A percentile compares a stretch with the other conserved stretches of the same genome.
These are phyloP conservation scores for Synergus umbraculus DNA, from an alignment of 2,888 invertebrate genomes.

Conservation along the genomic window DNA sequence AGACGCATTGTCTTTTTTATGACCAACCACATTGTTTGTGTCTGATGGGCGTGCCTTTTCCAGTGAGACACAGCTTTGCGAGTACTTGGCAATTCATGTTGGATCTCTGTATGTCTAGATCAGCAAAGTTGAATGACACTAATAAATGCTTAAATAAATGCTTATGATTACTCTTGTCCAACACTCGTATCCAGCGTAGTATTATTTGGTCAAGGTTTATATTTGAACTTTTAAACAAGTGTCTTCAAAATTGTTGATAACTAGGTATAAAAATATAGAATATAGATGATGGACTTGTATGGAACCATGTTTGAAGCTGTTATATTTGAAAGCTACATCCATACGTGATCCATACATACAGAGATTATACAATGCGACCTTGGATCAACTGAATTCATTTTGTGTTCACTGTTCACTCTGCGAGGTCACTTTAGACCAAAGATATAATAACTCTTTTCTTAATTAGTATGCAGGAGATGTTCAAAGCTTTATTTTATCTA, in stretches of 20 bases:
- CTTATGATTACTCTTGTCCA: background rate
- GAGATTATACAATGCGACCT: background rate
- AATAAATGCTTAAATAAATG: background rate
- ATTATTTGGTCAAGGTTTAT: constrained; percentile 12
- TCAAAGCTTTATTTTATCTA: background rate
- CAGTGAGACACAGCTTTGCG: constrained; percentile 21
- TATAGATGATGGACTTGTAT: constrained; percentile 3
- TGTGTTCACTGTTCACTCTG: background rate
- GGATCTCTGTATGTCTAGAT: constrained; percentile 11
- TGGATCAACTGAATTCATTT: background rate
- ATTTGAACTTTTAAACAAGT: constrained; percentile 4
- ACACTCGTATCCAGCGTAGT: background rate
- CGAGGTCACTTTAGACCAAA: background rate
- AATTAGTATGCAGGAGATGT: background rate
- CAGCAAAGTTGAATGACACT: background rate
- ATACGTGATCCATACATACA: background rate
- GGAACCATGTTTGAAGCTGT: background rate
- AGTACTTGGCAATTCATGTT: constrained; percentile 3
- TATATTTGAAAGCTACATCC: background rate
- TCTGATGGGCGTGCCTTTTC: constrained; percentile 16
- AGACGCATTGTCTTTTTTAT: background rate
- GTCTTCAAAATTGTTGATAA: background rate
- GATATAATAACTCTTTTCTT: background rate
- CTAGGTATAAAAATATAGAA: background rate
- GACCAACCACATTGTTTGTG: constrained; percentile 15